phyloP scores from a whole-genome alignment of 2,888 invertebrate genomes.

The Holacanthella duospinosa region DNA sequence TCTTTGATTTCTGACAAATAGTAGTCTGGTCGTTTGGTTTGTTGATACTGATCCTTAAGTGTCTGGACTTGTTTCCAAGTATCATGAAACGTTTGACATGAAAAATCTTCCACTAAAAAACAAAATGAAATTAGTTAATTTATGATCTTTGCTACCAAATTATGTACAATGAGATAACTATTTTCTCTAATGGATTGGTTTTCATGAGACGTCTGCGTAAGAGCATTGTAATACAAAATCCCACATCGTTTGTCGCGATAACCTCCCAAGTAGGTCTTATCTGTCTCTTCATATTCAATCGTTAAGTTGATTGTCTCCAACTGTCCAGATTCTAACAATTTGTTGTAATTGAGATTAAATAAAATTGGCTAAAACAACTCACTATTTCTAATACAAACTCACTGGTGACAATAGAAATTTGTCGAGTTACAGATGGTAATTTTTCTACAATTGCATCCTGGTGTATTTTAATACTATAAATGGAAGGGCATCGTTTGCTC shows the following conservation, averaged over 20 bases:
- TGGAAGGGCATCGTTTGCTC: slow-evolving; percentile 22
- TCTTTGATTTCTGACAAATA: slow-evolving; percentile 18
- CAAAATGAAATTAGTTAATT: no score
- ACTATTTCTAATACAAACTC: no score
- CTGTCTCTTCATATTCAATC: slow-evolving; percentile 50
- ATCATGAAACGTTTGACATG: slow-evolving; percentile 23
- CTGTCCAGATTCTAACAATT: no score
- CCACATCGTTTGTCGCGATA: slow-evolving; percentile 61
- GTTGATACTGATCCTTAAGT: slow-evolving; percentile 20
- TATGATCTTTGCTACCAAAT: no score
- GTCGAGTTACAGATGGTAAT: slow-evolving; percentile 6
- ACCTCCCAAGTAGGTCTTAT: slow-evolving; percentile 72
- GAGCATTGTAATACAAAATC: slow-evolving; percentile 66
- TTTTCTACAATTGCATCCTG: slow-evolving; percentile 15
- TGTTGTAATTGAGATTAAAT: no score
- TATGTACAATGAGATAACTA: no score
- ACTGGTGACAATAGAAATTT: slow-evolving; percentile 13
- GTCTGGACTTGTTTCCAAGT: slow-evolving; percentile 21
- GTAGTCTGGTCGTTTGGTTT: slow-evolving; percentile 29
- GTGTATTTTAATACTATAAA: slow-evolving; percentile 21
- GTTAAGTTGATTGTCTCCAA: slow-evolving; percentile 48
- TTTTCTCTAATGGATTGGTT: background rate
- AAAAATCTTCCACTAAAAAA: slow-evolving; percentile 5
- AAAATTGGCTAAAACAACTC: no score
- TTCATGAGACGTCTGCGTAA: slow-evolving; percentile 55